Conservation (phyloP, 2,113 vertebrate genomes). For the Prochilodus magdalenae region DNA sequence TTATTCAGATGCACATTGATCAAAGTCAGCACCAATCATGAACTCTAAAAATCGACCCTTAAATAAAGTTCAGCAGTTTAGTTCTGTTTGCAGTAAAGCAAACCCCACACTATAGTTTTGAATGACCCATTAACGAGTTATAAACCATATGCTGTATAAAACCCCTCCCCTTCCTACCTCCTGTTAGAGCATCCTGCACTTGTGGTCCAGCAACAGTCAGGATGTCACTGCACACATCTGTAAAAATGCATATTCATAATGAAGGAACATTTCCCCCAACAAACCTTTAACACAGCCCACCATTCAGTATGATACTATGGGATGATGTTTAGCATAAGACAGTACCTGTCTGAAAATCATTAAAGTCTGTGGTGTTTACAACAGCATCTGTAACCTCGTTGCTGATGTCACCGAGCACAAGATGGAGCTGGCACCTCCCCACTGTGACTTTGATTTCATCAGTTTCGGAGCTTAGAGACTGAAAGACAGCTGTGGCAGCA, state of each 20-base stretch:
- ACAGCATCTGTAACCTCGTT: slow-evolving; percentile 70
- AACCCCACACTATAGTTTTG: too few species aligned
- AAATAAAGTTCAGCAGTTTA: too few species aligned
- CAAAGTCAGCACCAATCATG: too few species aligned
- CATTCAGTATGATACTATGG: background rate
- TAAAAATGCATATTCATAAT: background rate
- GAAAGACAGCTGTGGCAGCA: slow-evolving; percentile 56
- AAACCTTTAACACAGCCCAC: background rate
- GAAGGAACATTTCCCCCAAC: background rate
- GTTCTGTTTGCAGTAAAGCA: too few species aligned
- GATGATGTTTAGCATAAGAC: background rate
- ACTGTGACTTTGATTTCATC: slow-evolving; percentile 59
- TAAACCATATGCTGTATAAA: too few species aligned
- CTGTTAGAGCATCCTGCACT: slow-evolving; percentile 49
- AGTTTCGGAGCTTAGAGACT: slow-evolving; percentile 59
- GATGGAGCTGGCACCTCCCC: slow-evolving; percentile 52
- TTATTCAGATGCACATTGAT: too few species aligned
- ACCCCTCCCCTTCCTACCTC: slow-evolving; percentile 40
- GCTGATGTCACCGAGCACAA: slow-evolving; percentile 72
- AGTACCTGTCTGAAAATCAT: slow-evolving; percentile 51
- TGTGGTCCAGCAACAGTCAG: slow-evolving; percentile 62
- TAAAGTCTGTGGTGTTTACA: slow-evolving; percentile 74
- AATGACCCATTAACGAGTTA: too few species aligned
- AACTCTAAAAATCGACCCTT: too few species aligned
- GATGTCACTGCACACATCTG: slow-evolving; percentile 68